Evolutionary conservation across 2,113 vertebrate species (phyloP).

Genomic region (Embiotoca jacksoni): DNA sequence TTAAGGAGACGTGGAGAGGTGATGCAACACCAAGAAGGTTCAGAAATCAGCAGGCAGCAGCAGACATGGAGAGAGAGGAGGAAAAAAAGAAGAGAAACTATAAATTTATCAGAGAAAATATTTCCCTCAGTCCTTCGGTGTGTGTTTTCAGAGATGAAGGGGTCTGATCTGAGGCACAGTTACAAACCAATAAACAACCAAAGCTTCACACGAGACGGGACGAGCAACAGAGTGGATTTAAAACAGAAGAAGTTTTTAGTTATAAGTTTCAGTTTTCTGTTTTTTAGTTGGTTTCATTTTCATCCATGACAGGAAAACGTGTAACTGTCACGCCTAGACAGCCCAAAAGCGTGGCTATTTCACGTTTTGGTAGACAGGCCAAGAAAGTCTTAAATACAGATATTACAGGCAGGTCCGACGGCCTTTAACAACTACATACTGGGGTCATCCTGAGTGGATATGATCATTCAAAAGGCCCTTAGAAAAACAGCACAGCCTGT

Average conservation of each 20-base stretch:
- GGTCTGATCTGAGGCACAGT: background rate
- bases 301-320: no score
- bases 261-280: background rate
- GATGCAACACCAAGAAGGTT: slow-evolving; percentile 10
- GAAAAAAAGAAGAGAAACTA: slow-evolving; percentile 20
- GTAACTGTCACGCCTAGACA: no score
- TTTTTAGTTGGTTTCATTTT: background rate
- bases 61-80: slow-evolving; percentile 23
- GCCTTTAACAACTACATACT: no score
- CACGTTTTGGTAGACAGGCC: no score
- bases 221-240: background rate
- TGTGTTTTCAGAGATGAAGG: slow-evolving; percentile 35
- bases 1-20: slow-evolving; percentile 39
- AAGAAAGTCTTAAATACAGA: no score
- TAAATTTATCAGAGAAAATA: slow-evolving; percentile 40
- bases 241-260: no score
- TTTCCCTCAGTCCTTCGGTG: background rate
- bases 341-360: no score
- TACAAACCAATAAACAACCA: background rate
- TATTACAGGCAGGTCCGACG: no score
- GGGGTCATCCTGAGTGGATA: no score
- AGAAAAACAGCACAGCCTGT: no score
- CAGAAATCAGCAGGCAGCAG: slow-evolving; percentile 31
- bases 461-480: no score
- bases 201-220: background rate